Base-by-base conservation (phyloP, 2,113 vertebrate genomes). In the Suricata suricatta region DNA sequence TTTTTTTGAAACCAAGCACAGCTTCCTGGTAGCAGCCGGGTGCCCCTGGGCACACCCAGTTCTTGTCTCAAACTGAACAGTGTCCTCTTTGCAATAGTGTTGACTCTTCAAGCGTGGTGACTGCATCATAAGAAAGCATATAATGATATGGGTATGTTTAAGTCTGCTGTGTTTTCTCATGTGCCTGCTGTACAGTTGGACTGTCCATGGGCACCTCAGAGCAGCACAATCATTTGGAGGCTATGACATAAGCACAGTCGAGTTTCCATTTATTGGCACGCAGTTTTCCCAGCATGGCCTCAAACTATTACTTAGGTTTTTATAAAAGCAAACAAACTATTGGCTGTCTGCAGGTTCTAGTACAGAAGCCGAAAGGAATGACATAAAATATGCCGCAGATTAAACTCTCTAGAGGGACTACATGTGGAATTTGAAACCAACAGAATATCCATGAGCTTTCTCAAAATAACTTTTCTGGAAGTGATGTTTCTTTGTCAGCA, bases 111-210 rank as follows among this genome's bases (percentile, higher is more conserved):
- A 96, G 38, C n/a, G 38, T 29, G 81, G 95, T 92, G 83, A 66
- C 33, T 57, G 44, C 81, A 88, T 87, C 81, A 60, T 72, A 79
- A 81, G 63, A 84, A 95, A 89, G 87, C 63, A 90, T 29, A 3
- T 81, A 84, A 71, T 35, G 47, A 38, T 10, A 23, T 15, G 83
- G 89, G 31, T 98, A 88, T 93, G 96, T 97, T 97, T 94, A 97
- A 92, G 57, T 50, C 63, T 95, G 83, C 7, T 35, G 93, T 83
- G 33, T 76, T 94, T 96, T 93, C 88, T 94, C 54, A 57, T 80
- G 47, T 38, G 72, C 94, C 80, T 69, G 7, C 54, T 64, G 54
- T 95, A 91, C 17, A 93, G 33, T 15, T 96, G 81, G 79, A 88
- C 84, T 13, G 7, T 86, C 91, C 64, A 86, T 86, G 91, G 87